Evolutionary conservation across 1,140 invertebrate species (phyloP), one percentile per base, ranked within the genome.

Genomic region (Lordiphosa stackelbergi): DNA sequence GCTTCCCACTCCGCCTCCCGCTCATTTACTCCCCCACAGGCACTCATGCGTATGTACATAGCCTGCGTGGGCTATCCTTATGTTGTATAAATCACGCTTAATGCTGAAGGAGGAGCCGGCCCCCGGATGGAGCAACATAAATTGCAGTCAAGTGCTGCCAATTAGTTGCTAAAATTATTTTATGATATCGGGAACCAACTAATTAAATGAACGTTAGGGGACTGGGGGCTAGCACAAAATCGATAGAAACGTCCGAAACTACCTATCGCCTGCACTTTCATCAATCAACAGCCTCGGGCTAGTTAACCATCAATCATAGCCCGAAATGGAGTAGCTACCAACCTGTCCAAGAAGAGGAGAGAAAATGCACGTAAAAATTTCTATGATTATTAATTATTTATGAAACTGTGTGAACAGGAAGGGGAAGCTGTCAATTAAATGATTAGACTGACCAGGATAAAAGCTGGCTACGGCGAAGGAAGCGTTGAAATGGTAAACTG

Each of bases 131-230:
- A 19, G 22, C 52, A 52, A 52, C 56, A 83, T 83, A 75, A 81
- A 81, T 81, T 83, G 77, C 72, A 75, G 72, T 83, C 75, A 81
- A 81, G 77, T 83, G 72, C 71, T 81, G 75, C 75, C 75, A 81
- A 81, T 81, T 81, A 81, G 75, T 75, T 75, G 66, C 73, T 65
- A 65, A 79, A 78, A 78, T 78, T 78, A 79, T 78, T 78, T 81
- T 68, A 79, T 79, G 70, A 74, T 81, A 79, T 66, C 66, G 70
- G 62, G 16, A 9, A 28, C 62, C 66, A 63, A 81, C 75, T 79
- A 81, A 79, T 79, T 81, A 81, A 79, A 74, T 51, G 46, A 53
- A 62, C 53, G 68, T 73, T 69, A 58, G 24, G 55, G 46, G 12
- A 31, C 13, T 19, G 37, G 42, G 41, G 42, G 55, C 19, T 16